Evolutionary conservation across 2,888 invertebrate species (phyloP), one percentile per base, ranked within the genome.

Genomic region (Pammene fasciana): DNA sequence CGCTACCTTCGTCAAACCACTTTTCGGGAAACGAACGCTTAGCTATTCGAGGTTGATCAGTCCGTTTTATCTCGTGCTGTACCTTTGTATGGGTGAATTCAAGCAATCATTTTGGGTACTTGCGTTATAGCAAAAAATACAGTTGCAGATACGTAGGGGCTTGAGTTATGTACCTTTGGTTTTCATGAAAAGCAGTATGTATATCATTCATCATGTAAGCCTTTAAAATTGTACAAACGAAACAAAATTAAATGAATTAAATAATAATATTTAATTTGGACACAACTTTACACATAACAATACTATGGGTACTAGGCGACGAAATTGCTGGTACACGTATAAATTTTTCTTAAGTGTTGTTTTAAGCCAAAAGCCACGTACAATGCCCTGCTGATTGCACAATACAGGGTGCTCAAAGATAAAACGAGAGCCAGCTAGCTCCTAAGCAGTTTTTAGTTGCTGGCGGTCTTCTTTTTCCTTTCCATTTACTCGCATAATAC

Each of bases 1-100:
- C 81, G 81, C 80, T 86, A 90, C 90, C 90, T 90, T 90, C 88
- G 89, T 90, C 90, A 90, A 87, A 87, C 86, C 79, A 85, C 85
- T 86, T 86, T 87, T 86, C 85, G 82, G 86, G 50, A 85, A 82
- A 83, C 83, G 84, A 86, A 86, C 83, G 83, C 82, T 82, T 84
- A 87, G 86, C 88, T 88, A 87, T 88, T 87, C 79, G 82, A 79
- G 81, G 76, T 74, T 82, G 84, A 87, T 86, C 80, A 81, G 78
- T 77, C 76, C 76, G 75, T 82, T 78, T 79, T 80, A 78, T 79
- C 78, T 76, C 70, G 59, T 52, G 66, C 64, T 71, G 59, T 65
- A 64, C 72, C 75, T 75, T 73, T 72, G 74, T 72, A 71, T 73
- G 72, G 71, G 56, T 73, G 65, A 72, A 70, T 72, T 68, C 62